Evolutionary conservation across 2,797 vertebrate genomes (phyloP).

Genomic region (Avahi laniger): DNA sequence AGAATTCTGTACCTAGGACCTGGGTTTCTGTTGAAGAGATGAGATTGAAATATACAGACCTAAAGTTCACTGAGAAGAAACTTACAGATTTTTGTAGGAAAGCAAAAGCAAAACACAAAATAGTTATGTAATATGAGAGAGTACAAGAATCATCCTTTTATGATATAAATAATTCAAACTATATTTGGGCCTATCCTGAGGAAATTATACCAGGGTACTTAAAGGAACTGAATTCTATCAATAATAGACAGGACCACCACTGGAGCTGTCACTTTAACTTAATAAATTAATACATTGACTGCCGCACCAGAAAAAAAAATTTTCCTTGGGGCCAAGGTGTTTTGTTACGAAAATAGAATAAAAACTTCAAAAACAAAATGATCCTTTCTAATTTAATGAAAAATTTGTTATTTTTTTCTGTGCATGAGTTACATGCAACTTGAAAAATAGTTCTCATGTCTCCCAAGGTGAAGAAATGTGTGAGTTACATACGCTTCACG

Average conservation of each 20-base stretch:
- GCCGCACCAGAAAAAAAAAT: too few species aligned
- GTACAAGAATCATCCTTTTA: not conserved
- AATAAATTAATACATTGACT: not conserved
- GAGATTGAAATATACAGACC: not conserved
- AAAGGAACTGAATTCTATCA: not conserved
- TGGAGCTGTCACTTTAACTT: not conserved
- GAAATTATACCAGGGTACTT: not conserved
- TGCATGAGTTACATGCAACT: too few species aligned
- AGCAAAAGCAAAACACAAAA: constrained; percentile 38
- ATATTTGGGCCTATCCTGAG: not conserved
- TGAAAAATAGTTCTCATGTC: too few species aligned
- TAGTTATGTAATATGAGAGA: not conserved
- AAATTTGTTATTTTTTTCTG: too few species aligned
- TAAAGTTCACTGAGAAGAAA: not conserved
- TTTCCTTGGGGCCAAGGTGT: too few species aligned
- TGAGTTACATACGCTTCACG: too few species aligned
- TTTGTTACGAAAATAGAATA: too few species aligned
- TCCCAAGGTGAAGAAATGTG: too few species aligned
- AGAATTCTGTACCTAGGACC: not conserved
- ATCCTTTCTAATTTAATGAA: too few species aligned
- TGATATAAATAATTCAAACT: not conserved
- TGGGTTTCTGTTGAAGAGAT: not conserved
- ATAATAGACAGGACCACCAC: not conserved
- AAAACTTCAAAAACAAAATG: too few species aligned
- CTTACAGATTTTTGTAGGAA: not conserved